Conservation (phyloP, 2,888 invertebrate species). For the Zygaena filipendulae region DNA sequence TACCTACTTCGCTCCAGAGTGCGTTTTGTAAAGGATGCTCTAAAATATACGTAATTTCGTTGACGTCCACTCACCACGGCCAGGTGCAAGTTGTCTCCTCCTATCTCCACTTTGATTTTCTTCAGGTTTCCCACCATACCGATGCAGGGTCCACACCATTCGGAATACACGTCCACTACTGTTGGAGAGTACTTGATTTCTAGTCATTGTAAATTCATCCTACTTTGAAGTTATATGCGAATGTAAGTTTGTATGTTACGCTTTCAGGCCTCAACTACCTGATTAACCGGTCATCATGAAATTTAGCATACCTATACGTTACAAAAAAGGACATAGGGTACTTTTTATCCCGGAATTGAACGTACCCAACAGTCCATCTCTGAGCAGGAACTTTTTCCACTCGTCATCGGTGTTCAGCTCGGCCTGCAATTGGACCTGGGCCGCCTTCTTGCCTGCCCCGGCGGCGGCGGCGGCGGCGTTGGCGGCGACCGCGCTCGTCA, state of each 20-base stretch:
- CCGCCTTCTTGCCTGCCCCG: conserved; percentile 77
- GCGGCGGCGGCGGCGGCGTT: conserved; percentile 50
- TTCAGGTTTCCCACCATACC: conserved; percentile 87
- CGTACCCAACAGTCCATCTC: conserved; percentile 81
- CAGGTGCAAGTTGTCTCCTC: conserved; percentile 82
- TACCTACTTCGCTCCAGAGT: no score
- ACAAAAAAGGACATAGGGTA: no score
- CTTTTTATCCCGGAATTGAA: no score
- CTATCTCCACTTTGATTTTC: conserved; percentile 88
- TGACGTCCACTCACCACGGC: conserved; percentile 79
- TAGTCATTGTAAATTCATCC: no score
- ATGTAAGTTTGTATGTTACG: no score
- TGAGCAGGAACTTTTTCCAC: conserved; percentile 80
- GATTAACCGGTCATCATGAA: no score
- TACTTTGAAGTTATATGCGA: no score
- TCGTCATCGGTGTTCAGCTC: conserved; percentile 88
- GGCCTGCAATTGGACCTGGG: conserved; percentile 79
- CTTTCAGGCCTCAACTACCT: no score
- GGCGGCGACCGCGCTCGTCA: conserved; percentile 53
- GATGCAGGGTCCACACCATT: conserved; percentile 91
- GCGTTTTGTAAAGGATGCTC: no score
- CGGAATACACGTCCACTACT: conserved; percentile 90
- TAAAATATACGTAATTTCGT: no score
- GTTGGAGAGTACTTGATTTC: no score
- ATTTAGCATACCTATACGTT: no score